These are phyloP conservation scores for Conus betulinus DNA, from an alignment of 1,140 invertebrate species.

Conservation along the genomic window DNA sequence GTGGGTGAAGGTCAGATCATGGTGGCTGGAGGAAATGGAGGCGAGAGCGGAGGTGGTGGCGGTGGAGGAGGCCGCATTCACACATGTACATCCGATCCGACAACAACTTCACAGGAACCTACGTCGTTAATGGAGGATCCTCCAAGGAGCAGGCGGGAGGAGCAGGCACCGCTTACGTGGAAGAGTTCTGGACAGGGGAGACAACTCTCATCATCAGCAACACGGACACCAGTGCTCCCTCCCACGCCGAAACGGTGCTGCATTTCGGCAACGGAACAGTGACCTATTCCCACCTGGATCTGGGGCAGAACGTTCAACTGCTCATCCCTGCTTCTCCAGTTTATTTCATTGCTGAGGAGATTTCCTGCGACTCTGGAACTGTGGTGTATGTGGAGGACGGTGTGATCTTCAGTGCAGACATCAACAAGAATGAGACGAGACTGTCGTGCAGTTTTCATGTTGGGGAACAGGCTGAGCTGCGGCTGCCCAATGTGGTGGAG, in stretches of 20 bases:
- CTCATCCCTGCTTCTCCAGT: slow-evolving; percentile 39
- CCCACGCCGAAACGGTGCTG: slow-evolving; percentile 41
- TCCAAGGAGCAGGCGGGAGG: slow-evolving; percentile 54
- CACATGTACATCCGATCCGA: slow-evolving; percentile 40
- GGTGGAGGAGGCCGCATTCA: slow-evolving; percentile 61
- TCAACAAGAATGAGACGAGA: slow-evolving; percentile 53
- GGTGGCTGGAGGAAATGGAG: slow-evolving; percentile 43
- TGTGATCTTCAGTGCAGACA: slow-evolving; percentile 60
- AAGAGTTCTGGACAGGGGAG: slow-evolving; percentile 41
- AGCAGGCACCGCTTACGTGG: slow-evolving; percentile 59
- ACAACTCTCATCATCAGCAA: slow-evolving; percentile 54
- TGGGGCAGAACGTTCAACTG: slow-evolving; percentile 43
- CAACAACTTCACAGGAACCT: slow-evolving; percentile 58
- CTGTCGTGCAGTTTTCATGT: slow-evolving; percentile 63
- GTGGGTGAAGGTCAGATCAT: slow-evolving; percentile 53
- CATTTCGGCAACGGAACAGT: slow-evolving; percentile 2
- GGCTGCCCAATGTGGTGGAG: slow-evolving; percentile 59
- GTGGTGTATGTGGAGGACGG: slow-evolving; percentile 52
- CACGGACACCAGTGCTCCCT: slow-evolving; percentile 39
- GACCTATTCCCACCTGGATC: slow-evolving; percentile 20
- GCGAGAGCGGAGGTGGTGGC: slow-evolving; percentile 47
- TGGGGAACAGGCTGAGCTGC: slow-evolving; percentile 54
- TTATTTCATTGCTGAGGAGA: slow-evolving; percentile 53
- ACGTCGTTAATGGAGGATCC: slow-evolving; percentile 53
- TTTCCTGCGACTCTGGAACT: slow-evolving; percentile 54